Evolutionary conservation across 2,888 invertebrate species (phyloP).

Genomic region (Nymphalis c-album): DNA sequence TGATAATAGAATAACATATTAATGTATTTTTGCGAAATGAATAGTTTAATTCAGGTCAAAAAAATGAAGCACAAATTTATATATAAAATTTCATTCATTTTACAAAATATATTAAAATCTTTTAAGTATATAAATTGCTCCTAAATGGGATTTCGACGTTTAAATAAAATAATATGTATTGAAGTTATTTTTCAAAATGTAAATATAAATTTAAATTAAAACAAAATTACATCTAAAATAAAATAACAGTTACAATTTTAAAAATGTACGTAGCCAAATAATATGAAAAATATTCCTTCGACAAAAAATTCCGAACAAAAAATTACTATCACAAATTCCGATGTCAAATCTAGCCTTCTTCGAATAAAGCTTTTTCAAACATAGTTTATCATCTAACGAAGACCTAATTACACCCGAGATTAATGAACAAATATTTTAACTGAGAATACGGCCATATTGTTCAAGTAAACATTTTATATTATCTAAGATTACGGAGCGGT

Average conservation of each 20-base stretch:
- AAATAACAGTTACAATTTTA: no score
- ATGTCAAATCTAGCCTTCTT: conserved; percentile 17
- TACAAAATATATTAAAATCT: not conserved
- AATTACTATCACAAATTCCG: conserved; percentile 5
- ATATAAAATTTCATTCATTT: not conserved
- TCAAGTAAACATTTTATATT: conserved; percentile 57
- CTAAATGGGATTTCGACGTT: no score
- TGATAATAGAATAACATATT: not conserved
- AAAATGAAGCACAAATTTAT: not conserved
- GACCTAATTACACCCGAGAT: conserved; percentile 34
- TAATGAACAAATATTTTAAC: conserved; percentile 44
- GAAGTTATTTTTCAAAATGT: no score
- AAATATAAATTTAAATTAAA: no score
- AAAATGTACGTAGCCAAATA: no score
- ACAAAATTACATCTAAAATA: no score
- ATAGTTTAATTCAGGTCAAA: not conserved
- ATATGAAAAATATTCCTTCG: no score
- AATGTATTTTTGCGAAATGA: not conserved
- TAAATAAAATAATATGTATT: no score
- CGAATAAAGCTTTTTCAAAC: conserved; percentile 17
- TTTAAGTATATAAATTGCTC: no score
- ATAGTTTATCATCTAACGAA: conserved; percentile 26
- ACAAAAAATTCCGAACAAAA: not conserved
- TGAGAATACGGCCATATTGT: conserved; percentile 56
- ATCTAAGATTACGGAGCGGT: conserved; percentile 66